These are phyloP conservation scores for Onychostruthus taczanowskii DNA, from an alignment of 2,113 vertebrate species.

Conservation along the genomic window DNA sequence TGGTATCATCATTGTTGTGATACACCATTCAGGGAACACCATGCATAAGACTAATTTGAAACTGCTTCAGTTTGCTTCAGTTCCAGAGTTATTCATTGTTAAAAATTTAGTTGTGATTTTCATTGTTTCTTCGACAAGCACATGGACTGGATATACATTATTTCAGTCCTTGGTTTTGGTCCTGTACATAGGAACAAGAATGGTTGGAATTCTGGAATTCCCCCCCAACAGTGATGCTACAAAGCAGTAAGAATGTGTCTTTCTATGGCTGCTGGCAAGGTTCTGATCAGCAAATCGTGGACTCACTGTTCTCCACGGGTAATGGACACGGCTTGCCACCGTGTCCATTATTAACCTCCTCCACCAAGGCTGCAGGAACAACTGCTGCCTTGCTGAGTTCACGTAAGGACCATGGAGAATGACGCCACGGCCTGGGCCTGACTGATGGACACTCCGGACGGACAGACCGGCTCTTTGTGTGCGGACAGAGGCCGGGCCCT, in stretches of 20 bases:
- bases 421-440: background rate
- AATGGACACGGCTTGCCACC: rapidly evolving
- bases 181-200: background rate
- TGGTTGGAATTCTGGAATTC: background rate
- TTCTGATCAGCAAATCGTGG: background rate
- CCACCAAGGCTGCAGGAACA: background rate
- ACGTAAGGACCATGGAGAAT: rapidly evolving
- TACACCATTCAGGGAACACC: background rate
- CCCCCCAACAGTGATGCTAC: rapidly evolving
- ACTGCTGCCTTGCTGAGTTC: background rate
- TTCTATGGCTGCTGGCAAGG: background rate
- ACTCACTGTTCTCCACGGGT: background rate
- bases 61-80: background rate
- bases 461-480: background rate
- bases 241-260: background rate
- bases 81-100: background rate
- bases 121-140: background rate
- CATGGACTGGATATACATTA: background rate
- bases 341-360: background rate
- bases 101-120: background rate
- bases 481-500: background rate
- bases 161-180: background rate
- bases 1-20: background rate
- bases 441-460: background rate
- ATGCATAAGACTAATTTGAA: rapidly evolving